Percentiles rank a stretch among this genome's conserved stretches.
Evolutionary conservation across 2,888 invertebrate species (phyloP).

Genomic region (Branchipolynoe longqiensis): DNA sequence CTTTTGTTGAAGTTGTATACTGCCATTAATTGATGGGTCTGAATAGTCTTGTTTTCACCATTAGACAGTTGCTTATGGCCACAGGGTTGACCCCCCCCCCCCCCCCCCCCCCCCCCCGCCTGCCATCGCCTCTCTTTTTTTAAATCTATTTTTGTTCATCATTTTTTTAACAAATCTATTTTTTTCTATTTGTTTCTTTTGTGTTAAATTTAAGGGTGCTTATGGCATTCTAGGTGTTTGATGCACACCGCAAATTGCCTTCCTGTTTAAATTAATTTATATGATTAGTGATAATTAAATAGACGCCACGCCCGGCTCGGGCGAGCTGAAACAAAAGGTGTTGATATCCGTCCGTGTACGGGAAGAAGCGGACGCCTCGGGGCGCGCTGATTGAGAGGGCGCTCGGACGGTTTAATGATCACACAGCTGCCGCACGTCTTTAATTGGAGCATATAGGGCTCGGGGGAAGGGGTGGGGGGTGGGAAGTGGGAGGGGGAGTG

Average conservation of each 20-base stretch:
- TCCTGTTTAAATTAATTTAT: slow-evolving; percentile 33
- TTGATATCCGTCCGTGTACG: slow-evolving; percentile 29
- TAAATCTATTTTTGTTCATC: too few relatives aligned
- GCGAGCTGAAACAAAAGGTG: slow-evolving; percentile 35
- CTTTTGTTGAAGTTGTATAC: too few relatives aligned
- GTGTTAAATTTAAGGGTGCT: too few relatives aligned
- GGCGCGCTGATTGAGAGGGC: slow-evolving; percentile 30
- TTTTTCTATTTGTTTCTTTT: background rate
- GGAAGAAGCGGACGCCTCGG: background rate
- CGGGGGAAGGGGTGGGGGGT: background rate
- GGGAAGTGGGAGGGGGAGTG: background rate
- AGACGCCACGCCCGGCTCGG: background rate
- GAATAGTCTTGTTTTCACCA: too few relatives aligned
- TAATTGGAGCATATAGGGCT: slow-evolving; percentile 25
- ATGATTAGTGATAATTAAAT: slow-evolving; percentile 45
- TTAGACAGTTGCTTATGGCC: too few relatives aligned
- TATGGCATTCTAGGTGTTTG: background rate
- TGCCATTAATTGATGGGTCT: too few relatives aligned
- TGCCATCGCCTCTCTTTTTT: background rate
- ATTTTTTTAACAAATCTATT: too few relatives aligned
- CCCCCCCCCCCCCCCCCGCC: background rate
- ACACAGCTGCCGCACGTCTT: background rate
- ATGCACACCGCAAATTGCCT: slow-evolving; percentile 24
- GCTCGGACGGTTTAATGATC: background rate
- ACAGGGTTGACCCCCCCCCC: background rate